phyloP scores from a whole-genome alignment of 2,113 vertebrate genomes.

The Calidris pygmaea region DNA sequence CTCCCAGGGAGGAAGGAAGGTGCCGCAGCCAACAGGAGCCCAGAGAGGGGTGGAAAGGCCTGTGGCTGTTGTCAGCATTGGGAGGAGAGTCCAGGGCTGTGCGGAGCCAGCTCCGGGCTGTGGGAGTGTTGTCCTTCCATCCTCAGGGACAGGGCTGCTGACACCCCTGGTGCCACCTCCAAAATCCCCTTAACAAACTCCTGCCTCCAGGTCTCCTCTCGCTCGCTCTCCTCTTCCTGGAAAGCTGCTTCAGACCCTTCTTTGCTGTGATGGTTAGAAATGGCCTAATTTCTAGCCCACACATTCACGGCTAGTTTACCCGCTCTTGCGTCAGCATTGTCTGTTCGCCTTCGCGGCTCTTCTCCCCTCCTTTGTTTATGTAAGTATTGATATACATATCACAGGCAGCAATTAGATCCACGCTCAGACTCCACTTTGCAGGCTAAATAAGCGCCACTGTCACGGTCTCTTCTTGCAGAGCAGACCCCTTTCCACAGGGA shows the following conservation, averaged over 20 bases:
- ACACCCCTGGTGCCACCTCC: neutral
- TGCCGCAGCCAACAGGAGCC: neutral
- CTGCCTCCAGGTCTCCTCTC: neutral
- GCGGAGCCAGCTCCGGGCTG: neutral
- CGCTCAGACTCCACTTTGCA: neutral
- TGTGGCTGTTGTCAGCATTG: neutral
- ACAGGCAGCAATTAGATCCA: neutral
- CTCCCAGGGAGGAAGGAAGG: neutral
- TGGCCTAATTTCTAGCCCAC: slow-evolving; percentile 26
- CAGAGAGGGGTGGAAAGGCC: neutral
- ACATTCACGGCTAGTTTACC: neutral
- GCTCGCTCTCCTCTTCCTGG: neutral
- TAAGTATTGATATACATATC: neutral
- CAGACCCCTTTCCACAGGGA: neutral
- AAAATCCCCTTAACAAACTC: neutral
- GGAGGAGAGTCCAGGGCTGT: neutral
- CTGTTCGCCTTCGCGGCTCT: neutral
- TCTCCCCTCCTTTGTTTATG: neutral
- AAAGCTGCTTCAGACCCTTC: neutral
- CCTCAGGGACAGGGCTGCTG: neutral
- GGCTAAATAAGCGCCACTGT: neutral
- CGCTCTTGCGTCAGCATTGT: neutral
- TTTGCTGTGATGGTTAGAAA: neutral
- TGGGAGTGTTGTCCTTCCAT: neutral
- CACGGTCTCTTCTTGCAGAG: accelerated